Conservation (phyloP, 2,888 invertebrate genomes). For the Drepana falcataria region DNA sequence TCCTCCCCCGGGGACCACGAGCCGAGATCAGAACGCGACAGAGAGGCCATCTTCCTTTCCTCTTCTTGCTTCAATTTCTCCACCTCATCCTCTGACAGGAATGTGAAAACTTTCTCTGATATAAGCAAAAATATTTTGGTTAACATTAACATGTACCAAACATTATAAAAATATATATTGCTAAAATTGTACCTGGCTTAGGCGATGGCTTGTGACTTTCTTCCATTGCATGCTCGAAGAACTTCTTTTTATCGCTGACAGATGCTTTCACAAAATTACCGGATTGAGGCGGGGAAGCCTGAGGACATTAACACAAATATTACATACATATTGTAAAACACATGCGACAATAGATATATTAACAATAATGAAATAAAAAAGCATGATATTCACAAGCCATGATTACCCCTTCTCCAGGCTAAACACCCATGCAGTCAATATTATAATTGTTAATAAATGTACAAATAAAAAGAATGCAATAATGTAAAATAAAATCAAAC, state of each 20-base stretch:
- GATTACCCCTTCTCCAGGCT: slow-evolving; percentile 61
- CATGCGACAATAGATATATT: background rate
- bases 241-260: slow-evolving; percentile 95
- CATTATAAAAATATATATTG: slow-evolving; percentile 1
- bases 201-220: slow-evolving; percentile 91
- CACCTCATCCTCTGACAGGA: slow-evolving; percentile 95
- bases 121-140: slow-evolving; percentile 17
- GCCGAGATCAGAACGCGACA: slow-evolving; percentile 81
- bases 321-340: slow-evolving; percentile 6
- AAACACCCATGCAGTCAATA: slow-evolving; percentile 72
- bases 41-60: slow-evolving; percentile 90
- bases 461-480: slow-evolving; percentile 47
- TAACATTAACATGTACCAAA: slow-evolving; percentile 1
- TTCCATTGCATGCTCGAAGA: slow-evolving; percentile 97
- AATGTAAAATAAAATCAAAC: slow-evolving; percentile 49
- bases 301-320: slow-evolving; percentile 29
- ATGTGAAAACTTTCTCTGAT: slow-evolving; percentile 94
- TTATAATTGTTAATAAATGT: slow-evolving; percentile 36
- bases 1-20: slow-evolving; percentile 71
- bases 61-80: slow-evolving; percentile 96
- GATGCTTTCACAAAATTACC: slow-evolving; percentile 88
- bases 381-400: slow-evolving; percentile 71
- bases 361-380: slow-evolving; percentile 56
- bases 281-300: slow-evolving; percentile 84
- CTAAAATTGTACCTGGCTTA: slow-evolving; percentile 94